Base-by-base conservation (phyloP, 2,113 vertebrate species). In the Leucoraja erinaceus region DNA sequence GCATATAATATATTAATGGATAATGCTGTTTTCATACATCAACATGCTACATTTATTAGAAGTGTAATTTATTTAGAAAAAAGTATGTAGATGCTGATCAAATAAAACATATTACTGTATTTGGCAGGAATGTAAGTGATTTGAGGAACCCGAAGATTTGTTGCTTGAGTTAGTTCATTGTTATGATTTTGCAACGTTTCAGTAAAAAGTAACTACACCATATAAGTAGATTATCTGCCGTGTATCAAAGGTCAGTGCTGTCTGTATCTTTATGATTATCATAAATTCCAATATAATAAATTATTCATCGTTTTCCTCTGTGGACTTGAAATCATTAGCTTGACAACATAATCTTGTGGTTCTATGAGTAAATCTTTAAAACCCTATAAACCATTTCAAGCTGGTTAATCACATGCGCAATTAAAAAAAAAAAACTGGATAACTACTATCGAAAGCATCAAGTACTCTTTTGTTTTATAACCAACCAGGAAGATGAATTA, bases 321-420 rank as follows among this genome's bases (percentile, higher is more conserved):
- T 91, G 22, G 84, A 83, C 59, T 14, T 86, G 83, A 86, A 33
- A 25, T 91, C 68, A 72, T 47, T 91, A 72, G 86, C 68, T 68
- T 1, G 28, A 12, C 12, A 83, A 83, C 47, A 68, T 66, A 90
- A 68, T n/a, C n/a, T 66, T 63, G n/a, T 18, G 16, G 7, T 22
- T 68, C 66, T 33, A 38, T 22, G 33, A 68, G 61, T 63, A 4
- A 90, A 90, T 68, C 63, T 47, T 90, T 90, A 31, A 70, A 90
- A 5, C 4, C 61, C 11, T n/a, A 70, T 14, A 90, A 7, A 66
- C 31, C 20, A 70, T 47, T 70, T 38, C 38, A 38, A 38, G 33
- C 25, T 70, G 7, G n/a, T 66, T 66, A n/a, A 33, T 1, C 20
- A 8, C 33, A 47, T 47, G 38, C 38, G 38, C 38, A 47, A 1